phyloP scores from a whole-genome alignment of 23 tunicate species.

The Botrylloides violaceus region DNA sequence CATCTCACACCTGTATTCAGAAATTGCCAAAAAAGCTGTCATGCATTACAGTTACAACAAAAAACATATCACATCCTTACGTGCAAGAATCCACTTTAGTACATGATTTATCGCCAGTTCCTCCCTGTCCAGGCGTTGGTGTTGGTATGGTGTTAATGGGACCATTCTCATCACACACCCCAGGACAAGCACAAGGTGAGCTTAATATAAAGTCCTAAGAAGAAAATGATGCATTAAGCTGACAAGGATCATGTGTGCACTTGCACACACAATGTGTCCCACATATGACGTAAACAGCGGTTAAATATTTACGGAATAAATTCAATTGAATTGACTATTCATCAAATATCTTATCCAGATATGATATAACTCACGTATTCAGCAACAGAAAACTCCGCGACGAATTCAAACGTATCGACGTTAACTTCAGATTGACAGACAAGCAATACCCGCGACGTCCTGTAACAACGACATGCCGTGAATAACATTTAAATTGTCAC shows the following conservation, averaged over 20 bases:
- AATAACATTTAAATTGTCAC: too few relatives aligned
- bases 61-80: too few relatives aligned
- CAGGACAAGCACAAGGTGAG: not conserved
- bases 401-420: constrained; percentile 35
- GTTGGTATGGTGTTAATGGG: constrained; percentile 2
- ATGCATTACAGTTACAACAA: too few relatives aligned
- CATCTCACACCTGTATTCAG: constrained; percentile 49
- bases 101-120: not conserved
- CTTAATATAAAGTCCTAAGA: not conserved
- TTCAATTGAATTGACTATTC: too few relatives aligned
- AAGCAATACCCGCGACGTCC: constrained; percentile 42
- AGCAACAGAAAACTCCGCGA: constrained; percentile 50
- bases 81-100: constrained; percentile 8
- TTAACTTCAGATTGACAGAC: constrained; percentile 17
- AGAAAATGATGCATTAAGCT: not conserved
- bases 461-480: constrained; percentile 5
- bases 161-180: constrained; percentile 29
- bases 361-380: constrained; percentile 84
- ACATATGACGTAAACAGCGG: too few relatives aligned
- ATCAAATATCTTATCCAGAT: too few relatives aligned
- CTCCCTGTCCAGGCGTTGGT: constrained; percentile 1
- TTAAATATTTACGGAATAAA: too few relatives aligned
- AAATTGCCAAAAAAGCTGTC: not conserved
- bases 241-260: too few relatives aligned
- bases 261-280: too few relatives aligned